Percentiles rank a stretch among this genome's conserved stretches.
Conservation (phyloP, 2,888 invertebrate species). For the Pomacea canaliculata region DNA sequence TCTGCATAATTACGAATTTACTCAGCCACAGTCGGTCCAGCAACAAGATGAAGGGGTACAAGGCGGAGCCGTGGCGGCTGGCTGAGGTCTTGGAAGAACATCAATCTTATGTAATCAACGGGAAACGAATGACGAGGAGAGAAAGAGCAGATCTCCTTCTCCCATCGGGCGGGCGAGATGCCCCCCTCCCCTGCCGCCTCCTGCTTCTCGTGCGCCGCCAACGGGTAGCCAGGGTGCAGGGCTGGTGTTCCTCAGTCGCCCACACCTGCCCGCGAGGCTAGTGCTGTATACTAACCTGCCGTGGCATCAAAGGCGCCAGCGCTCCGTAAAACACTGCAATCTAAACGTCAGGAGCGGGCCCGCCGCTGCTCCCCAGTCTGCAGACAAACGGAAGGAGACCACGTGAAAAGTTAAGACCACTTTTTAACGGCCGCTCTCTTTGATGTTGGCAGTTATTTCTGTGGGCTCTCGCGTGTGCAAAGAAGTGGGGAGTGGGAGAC, state of each 20-base stretch:
- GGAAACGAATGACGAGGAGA: too few species aligned
- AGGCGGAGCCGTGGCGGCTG: too few species aligned
- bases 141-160: too few species aligned
- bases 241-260: conserved; percentile 11
- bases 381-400: conserved; percentile 23
- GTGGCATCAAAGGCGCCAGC: conserved; percentile 13
- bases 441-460: conserved; percentile 14
- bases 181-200: not conserved
- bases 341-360: conserved; percentile 17
- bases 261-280: conserved; percentile 16
- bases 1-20: too few species aligned
- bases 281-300: conserved; percentile 23
- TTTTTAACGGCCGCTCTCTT: conserved; percentile 9
- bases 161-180: not conserved
- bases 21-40: too few species aligned
- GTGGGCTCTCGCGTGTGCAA: not conserved
- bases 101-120: too few species aligned
- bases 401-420: conserved; percentile 21
- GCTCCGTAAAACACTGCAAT: conserved; percentile 20
- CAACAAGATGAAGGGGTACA: too few species aligned
- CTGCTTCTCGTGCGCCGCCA: not conserved
- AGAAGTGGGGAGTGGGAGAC: not conserved
- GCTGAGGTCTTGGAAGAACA: too few species aligned
- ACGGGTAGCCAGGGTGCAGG: not conserved
- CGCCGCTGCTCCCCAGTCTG: conserved; percentile 14